Conservation (phyloP, 2,113 vertebrate species). For the Tichodroma muraria region DNA sequence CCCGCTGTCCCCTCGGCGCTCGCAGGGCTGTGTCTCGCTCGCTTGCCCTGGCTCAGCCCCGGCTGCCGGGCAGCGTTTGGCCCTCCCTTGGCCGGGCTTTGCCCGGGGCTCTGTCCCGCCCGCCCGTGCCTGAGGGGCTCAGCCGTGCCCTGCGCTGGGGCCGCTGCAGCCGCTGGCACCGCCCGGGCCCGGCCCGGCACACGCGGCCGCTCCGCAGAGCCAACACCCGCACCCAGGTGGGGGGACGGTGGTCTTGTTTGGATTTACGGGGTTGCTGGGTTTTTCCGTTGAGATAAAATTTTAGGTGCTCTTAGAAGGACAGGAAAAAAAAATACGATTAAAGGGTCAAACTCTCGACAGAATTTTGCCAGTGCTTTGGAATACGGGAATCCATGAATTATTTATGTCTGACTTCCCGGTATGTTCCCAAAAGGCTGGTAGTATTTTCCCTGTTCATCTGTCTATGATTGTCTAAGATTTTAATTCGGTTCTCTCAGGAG, state of each 20-base stretch:
- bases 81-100: too few relatives aligned
- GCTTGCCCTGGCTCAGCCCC: too few relatives aligned
- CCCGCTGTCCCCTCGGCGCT: too few relatives aligned
- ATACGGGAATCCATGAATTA: not conserved
- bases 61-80: too few relatives aligned
- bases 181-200: rapidly evolving
- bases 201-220: too few relatives aligned
- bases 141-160: too few relatives aligned
- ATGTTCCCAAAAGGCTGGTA: not conserved
- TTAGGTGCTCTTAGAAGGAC: not conserved
- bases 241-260: not conserved
- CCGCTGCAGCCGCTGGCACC: too few relatives aligned
- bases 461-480: not conserved
- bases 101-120: too few relatives aligned
- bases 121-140: too few relatives aligned
- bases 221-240: rapidly evolving
- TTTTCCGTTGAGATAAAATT: not conserved
- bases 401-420: not conserved
- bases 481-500: slow-evolving; percentile 1
- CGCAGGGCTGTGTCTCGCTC: too few relatives aligned
- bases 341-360: not conserved
- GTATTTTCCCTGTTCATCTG: slow-evolving; percentile 2
- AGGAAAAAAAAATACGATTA: too few relatives aligned
- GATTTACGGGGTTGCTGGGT: not conserved
- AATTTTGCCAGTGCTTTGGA: not conserved